Conservation (phyloP, 2,113 vertebrate species). For the Hydrochoerus hydrochaeris region DNA sequence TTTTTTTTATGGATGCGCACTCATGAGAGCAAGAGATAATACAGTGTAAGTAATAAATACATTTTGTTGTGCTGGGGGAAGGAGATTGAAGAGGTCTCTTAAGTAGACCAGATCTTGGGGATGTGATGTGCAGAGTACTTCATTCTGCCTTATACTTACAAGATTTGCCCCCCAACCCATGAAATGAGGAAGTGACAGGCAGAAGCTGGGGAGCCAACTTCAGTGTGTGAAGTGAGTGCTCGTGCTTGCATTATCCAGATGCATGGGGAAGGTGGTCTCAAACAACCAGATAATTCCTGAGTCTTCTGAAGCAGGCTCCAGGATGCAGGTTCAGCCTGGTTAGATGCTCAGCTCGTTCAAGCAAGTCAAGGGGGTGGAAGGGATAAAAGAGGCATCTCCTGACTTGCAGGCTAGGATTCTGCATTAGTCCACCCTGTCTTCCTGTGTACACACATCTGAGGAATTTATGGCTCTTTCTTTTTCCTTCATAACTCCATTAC, state of each 20-base stretch:
- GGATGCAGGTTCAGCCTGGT: not conserved
- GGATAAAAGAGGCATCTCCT: not conserved
- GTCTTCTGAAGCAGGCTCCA: conserved; percentile 37
- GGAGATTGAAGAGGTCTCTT: not conserved
- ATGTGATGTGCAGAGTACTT: not conserved
- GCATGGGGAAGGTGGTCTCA: not conserved
- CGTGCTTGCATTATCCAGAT: conserved; percentile 23
- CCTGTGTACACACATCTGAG: not conserved
- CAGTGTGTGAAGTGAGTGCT: conserved; percentile 5
- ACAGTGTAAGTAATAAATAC: not conserved
- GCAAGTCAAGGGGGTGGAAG: not conserved
- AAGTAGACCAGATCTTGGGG: not conserved
- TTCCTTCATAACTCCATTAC: not conserved
- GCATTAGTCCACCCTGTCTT: not conserved
- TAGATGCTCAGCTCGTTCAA: not conserved
- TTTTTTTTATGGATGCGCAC: not conserved
- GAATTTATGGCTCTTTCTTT: not conserved
- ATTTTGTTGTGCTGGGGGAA: not conserved
- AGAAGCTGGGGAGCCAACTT: not conserved
- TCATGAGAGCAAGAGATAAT: not conserved
- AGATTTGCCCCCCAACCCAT: not conserved
- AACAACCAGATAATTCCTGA: not conserved
- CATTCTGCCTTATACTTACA: not conserved
- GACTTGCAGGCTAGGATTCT: not conserved
- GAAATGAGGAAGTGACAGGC: not conserved